Conservation (phyloP, 2,888 invertebrate genomes). For the Patella ulyssiponensis region DNA sequence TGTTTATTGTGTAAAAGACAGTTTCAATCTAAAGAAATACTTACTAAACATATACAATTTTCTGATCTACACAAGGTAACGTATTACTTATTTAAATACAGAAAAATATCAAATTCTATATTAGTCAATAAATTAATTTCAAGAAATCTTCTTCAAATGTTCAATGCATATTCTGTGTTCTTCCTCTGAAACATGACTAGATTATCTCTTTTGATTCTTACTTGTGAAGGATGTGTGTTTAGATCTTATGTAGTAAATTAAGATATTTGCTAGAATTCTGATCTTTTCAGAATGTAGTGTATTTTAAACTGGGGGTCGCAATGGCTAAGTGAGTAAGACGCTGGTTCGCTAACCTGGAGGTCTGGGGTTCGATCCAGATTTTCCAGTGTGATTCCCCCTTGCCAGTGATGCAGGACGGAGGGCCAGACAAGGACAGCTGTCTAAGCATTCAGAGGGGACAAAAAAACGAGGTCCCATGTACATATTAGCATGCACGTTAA, state of each 20-base stretch:
- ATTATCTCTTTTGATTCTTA: not conserved
- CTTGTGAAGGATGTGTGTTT: not conserved
- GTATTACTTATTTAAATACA: too few relatives aligned
- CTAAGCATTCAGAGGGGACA: too few relatives aligned
- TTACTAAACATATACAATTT: slow-evolving; percentile 90
- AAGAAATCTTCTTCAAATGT: not conserved
- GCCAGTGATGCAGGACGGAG: too few relatives aligned
- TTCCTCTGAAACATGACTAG: not conserved
- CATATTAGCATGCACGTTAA: too few relatives aligned
- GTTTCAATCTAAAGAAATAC: slow-evolving; percentile 89
- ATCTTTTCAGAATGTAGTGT: slow-evolving; percentile 15
- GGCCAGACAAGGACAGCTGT: too few relatives aligned
- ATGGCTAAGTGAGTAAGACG: too few relatives aligned
- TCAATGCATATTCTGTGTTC: not conserved
- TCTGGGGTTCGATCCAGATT: too few relatives aligned
- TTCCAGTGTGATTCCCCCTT: too few relatives aligned
- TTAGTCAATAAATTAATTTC: not conserved
- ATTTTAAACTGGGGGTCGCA: too few relatives aligned
- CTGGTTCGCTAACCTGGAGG: too few relatives aligned
- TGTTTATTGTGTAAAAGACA: slow-evolving; percentile 96
- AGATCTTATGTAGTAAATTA: not conserved
- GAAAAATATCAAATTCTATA: too few relatives aligned
- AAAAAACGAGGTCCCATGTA: too few relatives aligned
- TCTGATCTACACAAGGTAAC: slow-evolving; percentile 89
- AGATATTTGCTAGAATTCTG: not conserved